Percentiles rank a stretch among this genome's conserved stretches.
Conservation (phyloP, 2,797 vertebrate species). For the Chelon auratus region DNA sequence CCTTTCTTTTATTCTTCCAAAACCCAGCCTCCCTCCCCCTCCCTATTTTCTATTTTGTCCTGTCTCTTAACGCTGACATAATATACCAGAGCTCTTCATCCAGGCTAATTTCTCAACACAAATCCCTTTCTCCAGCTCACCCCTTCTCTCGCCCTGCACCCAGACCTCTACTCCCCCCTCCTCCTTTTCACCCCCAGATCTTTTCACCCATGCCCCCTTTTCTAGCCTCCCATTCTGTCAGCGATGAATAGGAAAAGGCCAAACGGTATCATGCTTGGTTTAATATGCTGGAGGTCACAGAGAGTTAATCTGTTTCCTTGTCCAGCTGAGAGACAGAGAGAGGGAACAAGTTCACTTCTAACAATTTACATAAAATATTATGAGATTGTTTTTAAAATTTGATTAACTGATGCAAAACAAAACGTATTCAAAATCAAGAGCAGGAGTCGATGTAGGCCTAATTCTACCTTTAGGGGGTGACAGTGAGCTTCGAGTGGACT, state of each 20-base stretch:
- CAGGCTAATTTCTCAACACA: conserved; percentile 83
- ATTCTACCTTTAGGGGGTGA: conserved; percentile 73
- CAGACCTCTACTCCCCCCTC: conserved; percentile 37
- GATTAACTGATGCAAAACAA: not conserved
- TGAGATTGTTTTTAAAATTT: not conserved
- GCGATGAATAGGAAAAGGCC: conserved; percentile 68
- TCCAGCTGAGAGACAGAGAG: conserved; percentile 1
- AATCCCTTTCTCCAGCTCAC: conserved; percentile 75
- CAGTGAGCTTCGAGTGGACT: conserved; percentile 52
- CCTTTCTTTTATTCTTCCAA: conserved; percentile 70
- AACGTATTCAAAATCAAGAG: not conserved
- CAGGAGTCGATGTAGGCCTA: not conserved
- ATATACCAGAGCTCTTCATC: conserved; percentile 84
- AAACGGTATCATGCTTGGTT: conserved; percentile 74
- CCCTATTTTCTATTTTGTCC: conserved; percentile 49
- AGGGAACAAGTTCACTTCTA: conserved; percentile 36
- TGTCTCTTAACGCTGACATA: conserved; percentile 81
- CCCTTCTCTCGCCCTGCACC: conserved; percentile 65
- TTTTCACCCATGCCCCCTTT: conserved; percentile 61
- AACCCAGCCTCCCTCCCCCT: conserved; percentile 56
- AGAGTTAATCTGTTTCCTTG: conserved; percentile 56
- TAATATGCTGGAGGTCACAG: conserved; percentile 62
- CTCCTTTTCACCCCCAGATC: conserved; percentile 41
- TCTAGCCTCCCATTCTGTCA: conserved; percentile 57
- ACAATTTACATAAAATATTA: not conserved